Evolutionary conservation across 1,140 invertebrate genomes (phyloP), one percentile per base, ranked within the genome.

Genomic region (Aphelenchoides avenae): DNA sequence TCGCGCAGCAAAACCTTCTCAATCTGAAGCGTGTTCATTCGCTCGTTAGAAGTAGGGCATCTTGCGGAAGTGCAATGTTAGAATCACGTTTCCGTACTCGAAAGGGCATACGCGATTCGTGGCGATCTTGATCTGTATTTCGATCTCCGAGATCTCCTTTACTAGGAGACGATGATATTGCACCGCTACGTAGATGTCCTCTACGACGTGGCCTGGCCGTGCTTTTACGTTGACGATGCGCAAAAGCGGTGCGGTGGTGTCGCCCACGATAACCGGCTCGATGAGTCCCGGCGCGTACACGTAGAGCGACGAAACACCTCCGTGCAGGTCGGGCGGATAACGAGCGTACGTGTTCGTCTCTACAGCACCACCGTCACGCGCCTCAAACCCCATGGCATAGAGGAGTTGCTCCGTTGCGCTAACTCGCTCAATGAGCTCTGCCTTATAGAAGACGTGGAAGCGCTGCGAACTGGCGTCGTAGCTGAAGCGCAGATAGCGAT

Each of bases 231-330:
- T 30, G 4, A 55, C 52, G 26, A 55, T 58, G 26, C 55, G 55
- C 6, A 57, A 24, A 18, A 57, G 18, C 6, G 55, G 55, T 0
- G 59, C 57, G 4, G 2, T 50, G 2, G 37, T 37, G 31, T 57
- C 59, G 1, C 55, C 55, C 24, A 57, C 30, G 20, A n/a, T 20
- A 33, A 57, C 47, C 27, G 55, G 55, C 33, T 57, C 55, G 3
- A 57, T 57, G 1, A 57, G 58, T n/a, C 55, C 55, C 7, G 55
- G 55, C 3, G 59, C 57, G 40, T 57, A 57, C 3, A 57, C 55
- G 33, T 61, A 34, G 48, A 57, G 41, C 6, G 11, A 46, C 5
- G 48, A 50, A n/a, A n/a, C n/a, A n/a, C n/a, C n/a, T n/a, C n/a
- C n/a, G n/a, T n/a, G n/a, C n/a, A n/a, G n/a, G n/a, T 50, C 48